Evolutionary conservation across 1,140 invertebrate genomes (phyloP), one percentile per base, ranked within the genome.

Genomic region (Tribolium madens): DNA sequence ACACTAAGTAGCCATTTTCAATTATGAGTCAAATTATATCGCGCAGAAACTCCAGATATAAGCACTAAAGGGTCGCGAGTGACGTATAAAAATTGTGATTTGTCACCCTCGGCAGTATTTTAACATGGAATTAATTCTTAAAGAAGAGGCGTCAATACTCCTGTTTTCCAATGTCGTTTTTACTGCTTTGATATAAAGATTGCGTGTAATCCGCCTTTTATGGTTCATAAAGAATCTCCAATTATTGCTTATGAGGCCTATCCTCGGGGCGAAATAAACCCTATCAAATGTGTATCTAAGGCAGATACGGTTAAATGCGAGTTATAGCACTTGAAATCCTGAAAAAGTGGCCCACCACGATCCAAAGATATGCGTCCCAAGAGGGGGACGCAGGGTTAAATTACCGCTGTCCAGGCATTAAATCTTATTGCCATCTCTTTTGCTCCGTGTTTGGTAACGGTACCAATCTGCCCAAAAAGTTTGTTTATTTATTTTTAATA

Each of bases 381-480:
- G 78, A 73, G 79, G 17, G 33, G 36, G 52, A 26, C 68, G 33
- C 53, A 47, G 71, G 68, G 70, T 70, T 81, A 79, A 81, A 81
- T 81, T 77, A 79, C 77, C 73, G 42, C 64, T 68, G 74, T 77
- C 79, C 76, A 74, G 46, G 73, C 75, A 81, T 79, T 81, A 81
- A 81, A 81, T 78, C 73, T 79, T 46, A 71, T 80, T 78, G 73
- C 76, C 73, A 36, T 68, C 74, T 48, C 60, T 78, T 60, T 75
- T 21, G 21, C 52, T 60, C 14, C 26, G 12, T n/a, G 12, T n/a
- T 14, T 26, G 12, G 21, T 12, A 33, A 57, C 26, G 57, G 57
- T 64, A 26, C 57, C 57, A 64, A 36, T 64, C 73, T 71, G 69
- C 50, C 60, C 52, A 12, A 12, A 68, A 71, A 75, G 33, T 77